These are phyloP conservation scores for Desmophyllum pertusum DNA, from an alignment of 92 coral and sea anemone genomes.

Conservation along the genomic window DNA sequence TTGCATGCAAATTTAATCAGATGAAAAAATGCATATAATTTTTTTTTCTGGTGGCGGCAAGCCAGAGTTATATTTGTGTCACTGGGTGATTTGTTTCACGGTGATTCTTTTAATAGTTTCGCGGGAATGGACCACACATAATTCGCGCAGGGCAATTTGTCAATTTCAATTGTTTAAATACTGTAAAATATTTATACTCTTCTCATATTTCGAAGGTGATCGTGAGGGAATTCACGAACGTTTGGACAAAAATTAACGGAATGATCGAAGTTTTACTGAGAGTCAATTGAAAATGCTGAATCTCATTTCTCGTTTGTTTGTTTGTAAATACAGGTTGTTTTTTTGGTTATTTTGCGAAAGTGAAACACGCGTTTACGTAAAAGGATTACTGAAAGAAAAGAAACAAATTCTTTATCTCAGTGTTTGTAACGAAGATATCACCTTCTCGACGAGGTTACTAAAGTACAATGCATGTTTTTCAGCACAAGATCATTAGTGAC, in stretches of 20 bases:
- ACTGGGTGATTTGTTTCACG: not conserved
- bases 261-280: not conserved
- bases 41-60: conserved; percentile 1
- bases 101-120: not conserved
- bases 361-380: too few relatives aligned
- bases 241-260: not conserved
- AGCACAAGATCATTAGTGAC: not conserved
- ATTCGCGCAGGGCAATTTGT: too few relatives aligned
- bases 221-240: not conserved
- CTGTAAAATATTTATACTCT: too few relatives aligned
- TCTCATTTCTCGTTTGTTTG: not conserved
- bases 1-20: conserved; percentile 24
- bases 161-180: too few relatives aligned
- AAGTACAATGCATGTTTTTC: conserved; percentile 7
- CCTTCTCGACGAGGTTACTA: not conserved
- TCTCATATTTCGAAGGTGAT: not conserved
- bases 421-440: not conserved
- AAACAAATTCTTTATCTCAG: too few relatives aligned
- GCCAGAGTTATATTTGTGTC: not conserved
- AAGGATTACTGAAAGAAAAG: not conserved
- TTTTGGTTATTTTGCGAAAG: not conserved
- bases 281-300: not conserved
- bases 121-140: too few relatives aligned
- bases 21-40: not conserved
- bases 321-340: not conserved